Base-by-base conservation (phyloP, 2,888 invertebrate genomes). In the Drosophila aldrichi region DNA sequence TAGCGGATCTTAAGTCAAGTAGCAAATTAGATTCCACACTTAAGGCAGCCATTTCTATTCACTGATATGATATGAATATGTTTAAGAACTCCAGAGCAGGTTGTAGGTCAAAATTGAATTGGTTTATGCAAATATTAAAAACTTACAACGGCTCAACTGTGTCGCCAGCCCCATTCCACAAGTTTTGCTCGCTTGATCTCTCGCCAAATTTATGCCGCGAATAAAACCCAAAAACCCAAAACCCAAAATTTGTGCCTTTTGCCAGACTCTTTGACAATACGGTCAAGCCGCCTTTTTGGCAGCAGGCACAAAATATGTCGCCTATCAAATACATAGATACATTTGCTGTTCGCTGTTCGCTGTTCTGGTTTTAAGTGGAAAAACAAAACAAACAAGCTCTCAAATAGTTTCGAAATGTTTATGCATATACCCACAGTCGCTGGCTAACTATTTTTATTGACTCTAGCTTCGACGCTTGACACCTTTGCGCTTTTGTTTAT, bases 351-450 rank as follows among this genome's bases (percentile, higher is more conserved):
- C 77, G 74, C 69, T 25, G 44, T 22, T 49, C 18, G 22, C 22
- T 74, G 89, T 89, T 83, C 88, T 89, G 64, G 73, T 83, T 83
- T 87, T 74, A 81, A 89, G 82, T 78, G 88, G 82, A 81, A 74
- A n/a, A n/a, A n/a, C n/a, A n/a, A n/a, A 89, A 86, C 82, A 74
- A 84, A 89, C 88, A 87, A 88, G 79, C 89, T 81, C 81, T 86
- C 74, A 86, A 82, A 86, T 66, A 70, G 71, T 58, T 67, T 67
- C 66, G 70, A 57, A 65, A 66, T 57, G 57, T n/a, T 57, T 69
- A 60, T 69, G 54, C 60, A 59, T 70, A 62, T 67, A 51, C 48
- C 67, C 43, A 60, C 49, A 59, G 43, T 55, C 62, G 66, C 57
- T 67, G 73, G 56, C 70, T 56, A 84, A 73, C 80, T 74, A 85